phyloP scores from a whole-genome alignment of 2,113 vertebrate genomes.

The Lagopus leucura region DNA sequence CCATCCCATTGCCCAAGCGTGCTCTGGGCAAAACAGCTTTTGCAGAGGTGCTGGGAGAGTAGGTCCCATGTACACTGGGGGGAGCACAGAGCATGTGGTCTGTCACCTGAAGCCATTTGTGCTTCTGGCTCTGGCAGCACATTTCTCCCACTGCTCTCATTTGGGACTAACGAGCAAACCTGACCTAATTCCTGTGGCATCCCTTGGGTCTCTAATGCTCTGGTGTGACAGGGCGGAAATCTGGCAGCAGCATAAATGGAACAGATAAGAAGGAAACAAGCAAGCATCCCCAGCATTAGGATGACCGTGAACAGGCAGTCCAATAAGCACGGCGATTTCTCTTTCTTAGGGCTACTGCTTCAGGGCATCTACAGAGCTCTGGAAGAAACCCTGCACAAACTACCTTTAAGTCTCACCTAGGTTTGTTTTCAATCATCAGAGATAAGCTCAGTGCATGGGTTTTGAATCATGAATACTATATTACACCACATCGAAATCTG shows the following conservation, averaged over 20 bases:
- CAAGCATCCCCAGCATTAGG: neutral
- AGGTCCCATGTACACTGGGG: neutral
- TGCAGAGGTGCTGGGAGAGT: neutral
- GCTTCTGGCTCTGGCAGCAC: neutral
- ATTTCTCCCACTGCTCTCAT: neutral
- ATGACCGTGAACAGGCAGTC: conserved; percentile 6
- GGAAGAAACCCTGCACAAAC: neutral
- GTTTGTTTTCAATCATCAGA: neutral
- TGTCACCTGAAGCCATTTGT: neutral
- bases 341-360: neutral
- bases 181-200: conserved; percentile 36
- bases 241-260: neutral
- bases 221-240: neutral
- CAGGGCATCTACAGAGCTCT: neutral
- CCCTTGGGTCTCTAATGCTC: neutral
- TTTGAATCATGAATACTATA: neutral
- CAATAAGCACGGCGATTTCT: fast-evolving
- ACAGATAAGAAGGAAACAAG: neutral
- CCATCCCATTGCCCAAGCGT: neutral
- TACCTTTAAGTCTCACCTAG: neutral
- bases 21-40: neutral
- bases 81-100: neutral
- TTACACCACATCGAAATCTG: neutral
- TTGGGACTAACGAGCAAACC: conserved; percentile 4
- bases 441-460: neutral